phyloP scores from a whole-genome alignment of 2,888 invertebrate genomes.

The Odontocolon sp. region DNA sequence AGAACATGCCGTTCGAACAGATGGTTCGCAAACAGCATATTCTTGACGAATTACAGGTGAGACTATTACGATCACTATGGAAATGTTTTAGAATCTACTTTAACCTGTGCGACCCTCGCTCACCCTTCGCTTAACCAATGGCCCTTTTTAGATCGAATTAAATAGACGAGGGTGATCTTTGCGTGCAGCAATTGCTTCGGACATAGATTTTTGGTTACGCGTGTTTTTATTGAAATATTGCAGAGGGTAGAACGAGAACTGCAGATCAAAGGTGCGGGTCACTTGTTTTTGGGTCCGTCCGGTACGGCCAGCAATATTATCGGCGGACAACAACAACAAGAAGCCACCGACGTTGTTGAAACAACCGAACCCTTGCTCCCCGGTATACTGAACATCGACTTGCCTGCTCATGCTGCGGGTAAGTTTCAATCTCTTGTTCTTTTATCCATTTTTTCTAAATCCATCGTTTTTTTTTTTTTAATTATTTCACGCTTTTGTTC shows the following conservation, averaged over 20 bases:
- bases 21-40: constrained; percentile 87
- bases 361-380: constrained; percentile 78
- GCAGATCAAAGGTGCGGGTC: constrained; percentile 82
- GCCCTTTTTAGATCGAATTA: too few species aligned
- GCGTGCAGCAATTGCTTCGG: too few species aligned
- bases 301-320: constrained; percentile 71
- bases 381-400: constrained; percentile 82
- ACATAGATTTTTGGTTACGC: neutral
- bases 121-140: too few species aligned
- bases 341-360: constrained; percentile 71
- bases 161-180: too few species aligned
- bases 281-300: constrained; percentile 72
- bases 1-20: constrained; percentile 83
- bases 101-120: too few species aligned
- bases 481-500: too few species aligned
- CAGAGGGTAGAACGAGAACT: constrained; percentile 87
- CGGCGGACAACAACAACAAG: constrained; percentile 65
- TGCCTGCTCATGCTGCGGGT: constrained; percentile 77
- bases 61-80: constrained; percentile 2
- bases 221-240: constrained; percentile 48
- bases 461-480: too few species aligned
- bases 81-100: too few species aligned
- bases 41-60: constrained; percentile 83
- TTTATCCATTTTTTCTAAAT: neutral
- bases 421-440: constrained; percentile 27